These are phyloP conservation scores for Patella vulgata DNA, from an alignment of 1,140 invertebrate genomes.

Conservation along the genomic window DNA sequence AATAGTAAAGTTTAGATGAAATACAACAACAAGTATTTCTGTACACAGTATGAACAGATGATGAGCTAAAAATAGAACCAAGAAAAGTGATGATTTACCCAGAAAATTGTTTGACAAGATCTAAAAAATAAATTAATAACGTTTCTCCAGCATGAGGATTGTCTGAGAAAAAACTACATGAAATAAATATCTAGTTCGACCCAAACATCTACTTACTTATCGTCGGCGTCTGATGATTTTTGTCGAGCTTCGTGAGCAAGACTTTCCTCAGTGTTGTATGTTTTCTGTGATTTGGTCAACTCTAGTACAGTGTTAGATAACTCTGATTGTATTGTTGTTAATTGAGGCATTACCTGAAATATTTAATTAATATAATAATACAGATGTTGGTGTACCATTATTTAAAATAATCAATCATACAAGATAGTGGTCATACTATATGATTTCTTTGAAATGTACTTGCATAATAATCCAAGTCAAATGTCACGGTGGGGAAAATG, in stretches of 20 bases:
- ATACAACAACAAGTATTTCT: no score
- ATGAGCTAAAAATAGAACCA: no score
- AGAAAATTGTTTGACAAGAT: no score
- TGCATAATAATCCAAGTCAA: neutral
- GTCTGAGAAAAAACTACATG: no score
- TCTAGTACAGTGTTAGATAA: conserved; percentile 84
- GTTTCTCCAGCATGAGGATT: no score
- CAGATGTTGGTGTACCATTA: neutral
- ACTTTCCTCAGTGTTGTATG: conserved; percentile 95
- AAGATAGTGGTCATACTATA: neutral
- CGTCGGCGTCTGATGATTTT: conserved; percentile 94
- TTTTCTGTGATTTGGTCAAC: conserved; percentile 93
- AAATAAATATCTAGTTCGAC: no score
- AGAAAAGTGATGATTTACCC: no score
- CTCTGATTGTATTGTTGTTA: conserved; percentile 89
- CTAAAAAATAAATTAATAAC: no score
- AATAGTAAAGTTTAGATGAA: no score
- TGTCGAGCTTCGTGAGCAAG: conserved; percentile 93
- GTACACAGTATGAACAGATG: no score
- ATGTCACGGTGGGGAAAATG: no score
- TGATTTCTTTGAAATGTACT: neutral
- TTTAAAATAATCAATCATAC: neutral
- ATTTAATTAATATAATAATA: neutral
- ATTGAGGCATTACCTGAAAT: conserved; percentile 82
- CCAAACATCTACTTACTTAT: conserved; percentile 94